Evolutionary conservation across 2,797 vertebrate species (phyloP).

Genomic region (Myotis vivesi): DNA sequence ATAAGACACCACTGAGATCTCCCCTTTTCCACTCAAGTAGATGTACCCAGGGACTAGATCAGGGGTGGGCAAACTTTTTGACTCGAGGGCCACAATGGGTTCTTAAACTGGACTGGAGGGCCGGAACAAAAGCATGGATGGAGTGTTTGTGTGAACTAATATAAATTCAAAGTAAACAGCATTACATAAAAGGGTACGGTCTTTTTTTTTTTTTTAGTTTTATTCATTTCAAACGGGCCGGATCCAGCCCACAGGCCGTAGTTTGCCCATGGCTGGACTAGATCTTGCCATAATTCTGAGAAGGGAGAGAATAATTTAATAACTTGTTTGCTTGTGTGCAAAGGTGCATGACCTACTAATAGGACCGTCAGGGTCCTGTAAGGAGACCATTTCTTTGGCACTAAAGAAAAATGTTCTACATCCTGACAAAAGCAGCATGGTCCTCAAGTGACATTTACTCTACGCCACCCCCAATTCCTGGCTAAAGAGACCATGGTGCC

Average conservation of each 20-base stretch:
- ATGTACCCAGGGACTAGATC: not conserved
- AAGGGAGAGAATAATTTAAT: not conserved
- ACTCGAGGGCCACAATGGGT: no score
- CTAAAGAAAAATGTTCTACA: not conserved
- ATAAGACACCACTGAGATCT: not conserved
- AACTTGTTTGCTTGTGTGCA: not conserved
- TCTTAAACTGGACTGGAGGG: no score
- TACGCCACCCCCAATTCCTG: no score
- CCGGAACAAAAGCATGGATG: no score
- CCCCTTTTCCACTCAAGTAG: not conserved
- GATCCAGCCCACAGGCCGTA: no score
- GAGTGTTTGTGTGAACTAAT: no score
- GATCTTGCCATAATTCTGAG: not conserved
- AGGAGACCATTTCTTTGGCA: conserved; percentile 6
- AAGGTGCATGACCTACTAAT: not conserved
- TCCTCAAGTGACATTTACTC: not conserved
- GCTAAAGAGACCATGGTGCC: not conserved
- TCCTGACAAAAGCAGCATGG: not conserved
- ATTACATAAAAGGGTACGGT: no score
- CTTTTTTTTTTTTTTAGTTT: no score
- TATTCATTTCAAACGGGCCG: no score
- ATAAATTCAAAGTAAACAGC: no score
- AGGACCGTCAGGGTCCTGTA: not conserved
- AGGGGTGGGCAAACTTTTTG: no score
- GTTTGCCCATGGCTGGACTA: no score